Conservation (phyloP, 1,140 invertebrate species). For the Eulimnadia texana region DNA sequence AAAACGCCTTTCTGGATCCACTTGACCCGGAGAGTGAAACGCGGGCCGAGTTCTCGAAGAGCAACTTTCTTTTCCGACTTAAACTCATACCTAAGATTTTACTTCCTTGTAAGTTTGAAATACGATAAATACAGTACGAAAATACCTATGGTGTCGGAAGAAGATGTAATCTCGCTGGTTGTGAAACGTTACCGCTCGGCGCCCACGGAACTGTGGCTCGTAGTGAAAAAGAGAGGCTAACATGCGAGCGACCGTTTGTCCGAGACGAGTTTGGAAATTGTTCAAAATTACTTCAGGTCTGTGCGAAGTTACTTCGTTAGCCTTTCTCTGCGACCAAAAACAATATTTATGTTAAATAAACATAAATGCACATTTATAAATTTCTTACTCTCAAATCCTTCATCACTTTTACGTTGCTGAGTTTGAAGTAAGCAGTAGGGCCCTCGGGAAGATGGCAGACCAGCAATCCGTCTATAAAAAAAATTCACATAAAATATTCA, state of each 20-base stretch:
- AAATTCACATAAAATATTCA: conserved; percentile 17
- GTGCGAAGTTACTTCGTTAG: conserved; percentile 64
- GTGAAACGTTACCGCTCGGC: conserved; percentile 90
- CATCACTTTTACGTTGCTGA: conserved; percentile 64
- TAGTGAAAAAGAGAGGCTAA: conserved; percentile 92
- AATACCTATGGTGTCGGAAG: conserved; percentile 86
- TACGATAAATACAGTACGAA: conserved; percentile 1
- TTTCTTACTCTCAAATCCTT: conserved; percentile 44
- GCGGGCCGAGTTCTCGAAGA: conserved; percentile 84
- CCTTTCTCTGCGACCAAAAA: conserved; percentile 37
- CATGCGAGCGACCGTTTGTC: conserved; percentile 78
- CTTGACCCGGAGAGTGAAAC: conserved; percentile 83
- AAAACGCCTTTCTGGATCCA: conserved; percentile 94
- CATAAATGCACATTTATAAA: conserved; percentile 10
- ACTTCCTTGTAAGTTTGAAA: conserved; percentile 9
- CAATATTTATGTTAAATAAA: not conserved
- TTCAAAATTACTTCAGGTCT: conserved; percentile 90
- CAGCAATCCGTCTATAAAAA: conserved; percentile 56
- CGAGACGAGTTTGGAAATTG: conserved; percentile 89
- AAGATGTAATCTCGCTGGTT: conserved; percentile 99
- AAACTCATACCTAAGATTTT: conserved; percentile 67
- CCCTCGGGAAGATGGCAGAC: conserved; percentile 88
- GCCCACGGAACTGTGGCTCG: conserved; percentile 82
- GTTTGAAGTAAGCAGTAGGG: conserved; percentile 77
- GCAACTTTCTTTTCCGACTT: conserved; percentile 63